Evolutionary conservation across 2,888 invertebrate genomes (phyloP), one percentile per base, ranked within the genome.

Genomic region (Tenodera sinensis): DNA sequence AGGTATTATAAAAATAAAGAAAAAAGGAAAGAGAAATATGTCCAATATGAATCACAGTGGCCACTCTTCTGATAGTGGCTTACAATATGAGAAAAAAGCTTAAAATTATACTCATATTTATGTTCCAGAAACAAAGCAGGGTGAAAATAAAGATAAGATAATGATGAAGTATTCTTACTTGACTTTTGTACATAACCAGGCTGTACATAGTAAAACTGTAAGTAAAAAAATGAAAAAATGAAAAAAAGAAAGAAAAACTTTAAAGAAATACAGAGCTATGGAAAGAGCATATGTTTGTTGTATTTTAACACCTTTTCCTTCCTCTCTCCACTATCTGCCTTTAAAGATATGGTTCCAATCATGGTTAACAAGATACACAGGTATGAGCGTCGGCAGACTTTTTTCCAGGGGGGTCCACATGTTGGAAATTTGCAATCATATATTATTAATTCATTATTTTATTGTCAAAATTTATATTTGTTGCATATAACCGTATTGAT

Each of bases 181-280:
- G 54, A 89, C 87, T 90, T 90, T 90, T 90, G 89, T 89, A 90
- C 83, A 90, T 89, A 90, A 88, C 88, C 86, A 88, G 47, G 86
- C 86, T 90, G 90, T 90, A 90, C 82, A 90, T 90, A 90, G 87
- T 87, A 89, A 89, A 87, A 82, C 27, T 34, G 34, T 82, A 54
- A 87, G 54, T 71, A 71, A 71, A 71, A 71, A 71, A 20, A 71
- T 3, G 54, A 15, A 71, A 71, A 71, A 71, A 20, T 1, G 2
- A 8, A 71, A 71, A 86, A 81, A 88, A 88, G 15, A 83, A 83
- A 84, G 83, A 82, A 71, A 84, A 84, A 87, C 28, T 83, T 28
- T 87, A 87, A 88, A 34, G 54, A 83, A 85, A 89, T 85, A 88
- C 88, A 88, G 71, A 86, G 87, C 42, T 88, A 86, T 88, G 89